Percentiles rank a stretch among this genome's conserved stretches.
Evolutionary conservation across 2,888 invertebrate species (phyloP).

Genomic region (Orthosia gracilis): DNA sequence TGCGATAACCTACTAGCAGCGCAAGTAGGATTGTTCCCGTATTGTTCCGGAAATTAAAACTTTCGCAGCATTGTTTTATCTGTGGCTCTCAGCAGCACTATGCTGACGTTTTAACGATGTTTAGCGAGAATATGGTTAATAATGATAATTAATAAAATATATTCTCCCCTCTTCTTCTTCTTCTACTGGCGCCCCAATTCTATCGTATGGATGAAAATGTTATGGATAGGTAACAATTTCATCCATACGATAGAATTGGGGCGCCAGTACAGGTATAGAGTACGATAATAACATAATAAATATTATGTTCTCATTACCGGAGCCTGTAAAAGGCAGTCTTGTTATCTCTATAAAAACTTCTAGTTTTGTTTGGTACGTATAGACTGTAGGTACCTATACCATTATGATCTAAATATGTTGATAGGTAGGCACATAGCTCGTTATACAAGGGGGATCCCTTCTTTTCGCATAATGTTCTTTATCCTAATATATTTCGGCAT

Average conservation of each 20-base stretch:
- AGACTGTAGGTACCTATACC: neutral
- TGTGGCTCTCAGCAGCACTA: neutral
- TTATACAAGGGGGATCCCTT: too few species aligned
- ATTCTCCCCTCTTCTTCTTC: too few species aligned
- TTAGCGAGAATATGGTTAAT: neutral
- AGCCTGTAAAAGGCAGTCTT: slow-evolving; percentile 19
- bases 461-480: too few species aligned
- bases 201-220: too few species aligned
- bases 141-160: too few species aligned
- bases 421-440: neutral
- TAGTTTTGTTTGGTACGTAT: slow-evolving; percentile 14
- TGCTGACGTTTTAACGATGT: neutral
- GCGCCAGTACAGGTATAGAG: neutral
- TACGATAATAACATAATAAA: slow-evolving; percentile 27
- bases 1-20: slow-evolving; percentile 33
- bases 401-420: slow-evolving; percentile 26
- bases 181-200: too few species aligned
- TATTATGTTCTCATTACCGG: slow-evolving; percentile 40
- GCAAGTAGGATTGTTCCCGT: slow-evolving; percentile 26
- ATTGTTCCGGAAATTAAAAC: slow-evolving; percentile 42
- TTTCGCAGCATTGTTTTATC: slow-evolving; percentile 22
- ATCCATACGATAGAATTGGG: slow-evolving; percentile 9
- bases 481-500: too few species aligned
- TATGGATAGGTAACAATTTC: slow-evolving; percentile 21
- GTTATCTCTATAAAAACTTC: slow-evolving; percentile 43